Percentiles rank a stretch among this genome's conserved stretches.
These are phyloP conservation scores for Lethocerus indicus DNA, from an alignment of 1,140 invertebrate species.

Conservation along the genomic window DNA sequence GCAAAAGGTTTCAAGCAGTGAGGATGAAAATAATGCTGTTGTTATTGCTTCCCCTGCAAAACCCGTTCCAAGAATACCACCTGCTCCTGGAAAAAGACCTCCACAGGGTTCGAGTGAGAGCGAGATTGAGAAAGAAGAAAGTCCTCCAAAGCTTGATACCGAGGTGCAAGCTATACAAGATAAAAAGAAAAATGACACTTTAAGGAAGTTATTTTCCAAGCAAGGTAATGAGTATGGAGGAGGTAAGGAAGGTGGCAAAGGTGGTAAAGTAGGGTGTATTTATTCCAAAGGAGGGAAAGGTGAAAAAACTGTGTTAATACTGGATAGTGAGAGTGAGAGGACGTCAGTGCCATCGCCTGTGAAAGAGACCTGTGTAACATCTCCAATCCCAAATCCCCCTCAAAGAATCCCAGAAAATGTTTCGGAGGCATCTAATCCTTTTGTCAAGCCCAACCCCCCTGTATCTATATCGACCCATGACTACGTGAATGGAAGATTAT, in stretches of 20 bases:
- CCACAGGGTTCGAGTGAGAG: constrained; percentile 14
- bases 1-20: constrained; percentile 14
- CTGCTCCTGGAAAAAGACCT: constrained; percentile 14
- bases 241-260: constrained; percentile 36
- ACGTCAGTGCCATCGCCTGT: constrained; percentile 17
- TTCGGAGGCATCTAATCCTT: neutral
- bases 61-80: constrained; percentile 15
- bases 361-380: neutral
- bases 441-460: neutral
- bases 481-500: constrained; percentile 4
- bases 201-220: constrained; percentile 44
- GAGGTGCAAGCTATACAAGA: constrained; percentile 38
- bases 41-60: constrained; percentile 14
- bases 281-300: constrained; percentile 20
- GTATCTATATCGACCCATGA: neutral
- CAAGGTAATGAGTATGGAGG: constrained; percentile 36
- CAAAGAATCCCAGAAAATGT: constrained; percentile 8
- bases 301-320: constrained; percentile 23
- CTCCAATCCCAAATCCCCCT: constrained; percentile 1
- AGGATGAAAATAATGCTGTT: constrained; percentile 14
- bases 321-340: constrained; percentile 23
- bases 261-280: constrained; percentile 39
- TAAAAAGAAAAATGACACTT: constrained; percentile 51
- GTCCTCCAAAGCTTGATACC: constrained; percentile 33
- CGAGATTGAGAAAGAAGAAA: constrained; percentile 21